Percentiles rank a stretch among this genome's conserved stretches.
Evolutionary conservation across 2,888 invertebrate species (phyloP).

Genomic region (Nomada goodeniana): DNA sequence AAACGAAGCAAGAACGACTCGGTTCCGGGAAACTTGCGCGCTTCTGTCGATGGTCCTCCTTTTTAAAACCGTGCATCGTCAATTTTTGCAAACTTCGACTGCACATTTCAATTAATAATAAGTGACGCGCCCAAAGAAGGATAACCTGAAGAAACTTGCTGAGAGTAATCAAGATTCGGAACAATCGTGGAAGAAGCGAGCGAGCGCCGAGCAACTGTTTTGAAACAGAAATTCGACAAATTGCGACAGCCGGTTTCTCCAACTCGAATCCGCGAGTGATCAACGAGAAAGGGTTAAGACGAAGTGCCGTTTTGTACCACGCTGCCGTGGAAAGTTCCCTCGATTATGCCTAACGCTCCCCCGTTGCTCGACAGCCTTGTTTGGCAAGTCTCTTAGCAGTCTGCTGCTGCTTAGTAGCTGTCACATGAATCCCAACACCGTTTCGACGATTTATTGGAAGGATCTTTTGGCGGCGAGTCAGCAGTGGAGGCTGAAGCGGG

Average conservation of each 20-base stretch:
- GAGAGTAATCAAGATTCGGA: not conserved
- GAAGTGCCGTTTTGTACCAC: constrained; percentile 11
- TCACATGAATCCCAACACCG: constrained; percentile 5
- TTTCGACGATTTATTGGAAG: constrained; percentile 17
- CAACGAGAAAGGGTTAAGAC: not conserved
- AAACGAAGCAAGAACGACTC: not conserved
- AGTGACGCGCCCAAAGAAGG: too few relatives aligned
- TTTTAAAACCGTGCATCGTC: not conserved
- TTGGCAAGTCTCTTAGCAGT: constrained; percentile 29
- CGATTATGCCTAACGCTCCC: constrained; percentile 20
- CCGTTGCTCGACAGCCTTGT: constrained; percentile 1
- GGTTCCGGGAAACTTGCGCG: constrained; percentile 14
- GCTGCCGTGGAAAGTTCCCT: constrained; percentile 15
- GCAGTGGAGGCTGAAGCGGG: not conserved
- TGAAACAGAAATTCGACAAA: constrained; percentile 21
- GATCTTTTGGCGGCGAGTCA: constrained; percentile 13
- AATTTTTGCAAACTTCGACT: too few relatives aligned
- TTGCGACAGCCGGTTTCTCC: constrained; percentile 23
- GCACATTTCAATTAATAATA: too few relatives aligned
- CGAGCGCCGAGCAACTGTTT: constrained; percentile 5
- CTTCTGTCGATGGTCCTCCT: not conserved
- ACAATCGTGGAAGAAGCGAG: not conserved
- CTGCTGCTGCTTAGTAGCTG: constrained; percentile 19
- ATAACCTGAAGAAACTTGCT: not conserved
- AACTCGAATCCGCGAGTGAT: constrained; percentile 36